Evolutionary conservation across 2,888 invertebrate genomes (phyloP), one percentile per base, ranked within the genome.

Genomic region (Eledona agricola): DNA sequence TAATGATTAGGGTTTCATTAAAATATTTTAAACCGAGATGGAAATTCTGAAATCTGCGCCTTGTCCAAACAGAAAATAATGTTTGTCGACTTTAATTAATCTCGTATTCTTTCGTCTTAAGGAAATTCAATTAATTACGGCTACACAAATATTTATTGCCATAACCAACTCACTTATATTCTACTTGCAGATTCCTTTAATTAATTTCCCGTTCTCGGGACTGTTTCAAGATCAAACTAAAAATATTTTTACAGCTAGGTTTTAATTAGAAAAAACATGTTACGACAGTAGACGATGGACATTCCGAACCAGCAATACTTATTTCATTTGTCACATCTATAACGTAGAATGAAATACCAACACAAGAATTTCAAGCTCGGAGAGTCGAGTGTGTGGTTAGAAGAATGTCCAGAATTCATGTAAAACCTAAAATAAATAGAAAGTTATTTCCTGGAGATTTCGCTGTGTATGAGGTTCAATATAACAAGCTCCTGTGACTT

Each of bases 31-130:
- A 13, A 34, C 17, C 37, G 19, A 34, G 35, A 43, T 43, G 35
- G 15, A 42, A 29, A 31, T 28, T 40, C 20, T 22, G 9, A 28
- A 42, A 19, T 50, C 16, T 38, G 12, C 4, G 31, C 34, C 37
- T 40, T 45, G 11, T 32, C 6, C 42, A 47, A 51, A 50, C 32
- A 37, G 29, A 47, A 55, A 46, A 46, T 51, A 46, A 46, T 51
- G 51, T 51, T 51, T 51, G 55, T 38, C 45, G 45, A 43, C 46
- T 49, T 43, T 54, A 49, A 54, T 54, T 54, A 54, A 49, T 54
- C 42, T 42, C 11, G 32, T 7, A 49, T 49, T 49, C 32, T 54
- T 54, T 53, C 31, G 6, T 32, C 43, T 51, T 43, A 29, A 15
- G 29, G 7, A 43, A 35, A 28, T 43, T 20, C 38, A 23, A 37